These are phyloP conservation scores for Pipa parva DNA, from an alignment of 2,113 vertebrate species.

Conservation along the genomic window DNA sequence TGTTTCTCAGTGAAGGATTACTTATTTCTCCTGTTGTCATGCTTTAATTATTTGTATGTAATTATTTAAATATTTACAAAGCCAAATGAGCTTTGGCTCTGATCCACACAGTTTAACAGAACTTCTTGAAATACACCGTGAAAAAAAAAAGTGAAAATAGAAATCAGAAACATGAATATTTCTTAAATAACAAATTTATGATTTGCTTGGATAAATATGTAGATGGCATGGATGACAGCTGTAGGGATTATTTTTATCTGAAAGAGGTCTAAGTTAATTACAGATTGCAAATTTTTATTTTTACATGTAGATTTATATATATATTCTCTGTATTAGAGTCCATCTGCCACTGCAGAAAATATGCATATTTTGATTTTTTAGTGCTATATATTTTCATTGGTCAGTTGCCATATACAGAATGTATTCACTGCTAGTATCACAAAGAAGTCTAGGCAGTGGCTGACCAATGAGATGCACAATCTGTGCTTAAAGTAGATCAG, in stretches of 20 bases:
- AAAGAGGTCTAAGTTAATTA: background rate
- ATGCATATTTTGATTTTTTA: no score
- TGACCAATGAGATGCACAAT: no score
- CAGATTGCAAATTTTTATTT: background rate
- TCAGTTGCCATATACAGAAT: no score
- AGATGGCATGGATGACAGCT: constrained; percentile 1
- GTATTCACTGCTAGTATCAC: no score
- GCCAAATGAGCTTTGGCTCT: constrained; percentile 17
- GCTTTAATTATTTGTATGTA: constrained; percentile 37
- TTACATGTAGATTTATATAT: no score
- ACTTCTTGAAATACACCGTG: constrained; percentile 18
- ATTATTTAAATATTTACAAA: constrained; percentile 34
- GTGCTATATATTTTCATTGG: no score
- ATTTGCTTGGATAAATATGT: constrained; percentile 17
- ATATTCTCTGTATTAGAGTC: no score
- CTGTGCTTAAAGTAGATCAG: no score
- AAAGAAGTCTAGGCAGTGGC: no score
- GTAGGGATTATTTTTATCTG: constrained; percentile 17
- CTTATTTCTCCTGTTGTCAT: constrained; percentile 23
- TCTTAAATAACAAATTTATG: background rate
- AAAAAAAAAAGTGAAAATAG: constrained; percentile 5
- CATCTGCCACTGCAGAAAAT: no score
- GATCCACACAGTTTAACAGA: background rate
- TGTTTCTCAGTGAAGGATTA: constrained; percentile 30
- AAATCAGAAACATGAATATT: background rate